Conservation (phyloP, 2,888 invertebrate genomes). For the Acanthosepion pharaonis region DNA sequence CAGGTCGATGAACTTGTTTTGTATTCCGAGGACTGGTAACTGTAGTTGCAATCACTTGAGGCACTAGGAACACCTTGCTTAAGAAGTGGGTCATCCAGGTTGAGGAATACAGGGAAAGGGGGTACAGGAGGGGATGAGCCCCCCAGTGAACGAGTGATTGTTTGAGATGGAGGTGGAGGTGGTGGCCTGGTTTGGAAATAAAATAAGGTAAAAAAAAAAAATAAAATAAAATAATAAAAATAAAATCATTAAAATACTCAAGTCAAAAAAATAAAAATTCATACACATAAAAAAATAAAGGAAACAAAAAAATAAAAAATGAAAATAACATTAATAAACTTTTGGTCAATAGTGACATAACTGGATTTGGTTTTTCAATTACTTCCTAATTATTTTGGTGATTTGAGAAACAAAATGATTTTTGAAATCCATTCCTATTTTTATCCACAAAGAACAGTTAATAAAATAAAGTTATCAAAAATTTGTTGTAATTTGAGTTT, state of each 20-base stretch:
- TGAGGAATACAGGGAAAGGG: constrained; percentile 36
- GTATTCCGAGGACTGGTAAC: not conserved
- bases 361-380: not conserved
- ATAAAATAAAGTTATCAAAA: no score
- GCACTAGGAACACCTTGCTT: not conserved
- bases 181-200: constrained; percentile 38
- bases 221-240: not conserved
- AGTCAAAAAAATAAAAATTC: not conserved
- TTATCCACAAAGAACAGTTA: no score
- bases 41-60: not conserved
- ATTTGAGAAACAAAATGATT: no score
- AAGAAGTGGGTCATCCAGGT: not conserved
- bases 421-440: no score
- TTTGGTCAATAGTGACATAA: not conserved
- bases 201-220: not conserved
- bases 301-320: not conserved
- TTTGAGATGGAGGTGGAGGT: constrained; percentile 41
- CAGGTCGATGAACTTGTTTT: not conserved
- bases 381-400: no score
- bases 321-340: not conserved
- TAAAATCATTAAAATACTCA: not conserved
- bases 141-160: not conserved
- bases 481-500: no score
- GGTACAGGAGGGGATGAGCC: constrained; percentile 25
- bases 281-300: not conserved